phyloP scores from a whole-genome alignment of 2,797 vertebrate species.

The Pipistrellus pipistrellus region DNA sequence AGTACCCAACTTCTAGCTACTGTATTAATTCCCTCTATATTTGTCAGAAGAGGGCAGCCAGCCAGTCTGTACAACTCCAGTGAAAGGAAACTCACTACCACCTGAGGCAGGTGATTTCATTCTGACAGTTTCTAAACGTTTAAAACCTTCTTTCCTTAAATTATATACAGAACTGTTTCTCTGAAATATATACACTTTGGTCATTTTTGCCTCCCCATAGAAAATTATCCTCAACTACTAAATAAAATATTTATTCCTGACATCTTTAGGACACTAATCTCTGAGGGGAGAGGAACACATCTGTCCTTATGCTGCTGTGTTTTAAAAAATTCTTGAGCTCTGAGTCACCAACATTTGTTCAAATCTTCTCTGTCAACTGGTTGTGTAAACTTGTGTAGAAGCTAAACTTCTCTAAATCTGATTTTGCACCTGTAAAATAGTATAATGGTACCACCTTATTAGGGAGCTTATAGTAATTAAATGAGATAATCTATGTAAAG shows the following conservation, averaged over 20 bases:
- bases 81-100: background rate
- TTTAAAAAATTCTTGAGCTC: background rate
- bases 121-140: constrained; percentile 1
- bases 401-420: background rate
- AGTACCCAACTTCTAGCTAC: background rate
- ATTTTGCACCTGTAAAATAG: constrained; percentile 38
- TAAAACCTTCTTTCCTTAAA: constrained; percentile 26
- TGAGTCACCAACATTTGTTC: background rate
- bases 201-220: background rate
- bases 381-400: background rate
- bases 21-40: background rate
- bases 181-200: background rate
- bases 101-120: background rate
- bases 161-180: background rate
- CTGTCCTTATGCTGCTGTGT: background rate
- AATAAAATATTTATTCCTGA: constrained; percentile 3
- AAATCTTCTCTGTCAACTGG: background rate
- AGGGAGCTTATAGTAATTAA: background rate
- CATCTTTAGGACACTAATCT: background rate
- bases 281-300: background rate
- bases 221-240: constrained; percentile 3
- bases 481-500: background rate
- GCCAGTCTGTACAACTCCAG: background rate
- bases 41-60: background rate
- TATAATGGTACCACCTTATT: background rate